Evolutionary conservation across 2,888 invertebrate species (phyloP).

Genomic region (Thymelicus acteon): DNA sequence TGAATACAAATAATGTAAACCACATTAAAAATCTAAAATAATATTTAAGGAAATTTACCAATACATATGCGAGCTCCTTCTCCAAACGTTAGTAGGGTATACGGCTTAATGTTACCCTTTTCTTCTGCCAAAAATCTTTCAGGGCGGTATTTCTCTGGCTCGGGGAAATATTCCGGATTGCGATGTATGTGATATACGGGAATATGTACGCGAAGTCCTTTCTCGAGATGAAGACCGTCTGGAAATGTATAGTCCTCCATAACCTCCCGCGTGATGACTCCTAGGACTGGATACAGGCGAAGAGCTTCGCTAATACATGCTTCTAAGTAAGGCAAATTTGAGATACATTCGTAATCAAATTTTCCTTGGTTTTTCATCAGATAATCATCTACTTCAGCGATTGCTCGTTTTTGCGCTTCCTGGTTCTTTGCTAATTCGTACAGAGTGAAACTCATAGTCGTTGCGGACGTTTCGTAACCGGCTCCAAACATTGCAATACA

Average conservation of each 20-base stretch:
- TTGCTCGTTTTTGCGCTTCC: conserved; percentile 47
- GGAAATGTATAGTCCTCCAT: conserved; percentile 59
- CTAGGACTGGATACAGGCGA: conserved; percentile 56
- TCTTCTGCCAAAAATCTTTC: conserved; percentile 58
- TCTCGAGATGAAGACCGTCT: conserved; percentile 54
- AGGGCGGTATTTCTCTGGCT: conserved; percentile 57
- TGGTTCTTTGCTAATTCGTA: conserved; percentile 59
- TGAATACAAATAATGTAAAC: too few species aligned
- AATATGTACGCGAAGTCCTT: conserved; percentile 55
- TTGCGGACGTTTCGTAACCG: conserved; percentile 61
- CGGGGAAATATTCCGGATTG: conserved; percentile 54
- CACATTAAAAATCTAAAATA: neutral
- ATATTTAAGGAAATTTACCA: conserved; percentile 51
- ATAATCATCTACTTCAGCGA: conserved; percentile 55
- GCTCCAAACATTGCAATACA: conserved; percentile 71
- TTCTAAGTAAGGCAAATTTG: conserved; percentile 57
- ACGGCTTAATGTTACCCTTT: conserved; percentile 51
- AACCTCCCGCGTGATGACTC: conserved; percentile 53
- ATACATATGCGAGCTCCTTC: conserved; percentile 62
- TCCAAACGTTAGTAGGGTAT: conserved; percentile 60
- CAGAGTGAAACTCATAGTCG: conserved; percentile 52
- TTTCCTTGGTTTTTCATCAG: conserved; percentile 46
- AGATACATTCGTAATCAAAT: conserved; percentile 54
- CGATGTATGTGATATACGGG: conserved; percentile 58
- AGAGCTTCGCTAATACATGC: conserved; percentile 60